Evolutionary conservation across 64 coral and sea anemone genomes (phyloP), one percentile per base, ranked within the genome.

Genomic region (Pachyseris speciosa): DNA sequence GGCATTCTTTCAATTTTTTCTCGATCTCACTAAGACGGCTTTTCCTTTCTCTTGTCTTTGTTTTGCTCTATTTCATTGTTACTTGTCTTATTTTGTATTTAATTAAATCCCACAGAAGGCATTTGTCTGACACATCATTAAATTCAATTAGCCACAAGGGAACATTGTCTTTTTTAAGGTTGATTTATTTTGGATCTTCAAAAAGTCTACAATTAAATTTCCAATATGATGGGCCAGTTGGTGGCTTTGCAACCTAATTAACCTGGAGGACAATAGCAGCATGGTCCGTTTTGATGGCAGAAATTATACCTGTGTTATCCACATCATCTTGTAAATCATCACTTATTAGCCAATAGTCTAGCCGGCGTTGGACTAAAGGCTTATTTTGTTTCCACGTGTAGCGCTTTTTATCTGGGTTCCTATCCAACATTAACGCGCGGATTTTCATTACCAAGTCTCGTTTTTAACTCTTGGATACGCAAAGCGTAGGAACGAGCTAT

Each of bases 331-430:
- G 57, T 65, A 84, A 37, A 45, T 43, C 38, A 69, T 69, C 66
- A 9, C 64, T 86, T 50, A 69, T 69, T 8, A 86, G 55, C 64
- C 83, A 86, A 69, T 45, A 69, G 34, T 69, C 61, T 70, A 84
- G 37, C 7, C 84, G 44, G 52, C 85, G 69, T 44, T 88, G 86
- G n/a, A 89, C n/a, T 7, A 76, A 40, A 26, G 86, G 50, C 26
- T 66, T 76, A 40, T 65, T 88, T 77, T 88, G 86, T 29, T 74
- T 53, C 86, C 86, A 77, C 0, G 71, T 88, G 40, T 59, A 88
- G 9, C 70, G 48, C 73, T 66, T 51, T 72, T 52, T 32, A 39
- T 88, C 69, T 2, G 86, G 85, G 48, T 72, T 74, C 37, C 85
- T 87, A 42, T 87, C 83, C 47, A 69, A 71, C 83, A 86, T 86